Percentiles rank a stretch among this genome's conserved stretches.
Conservation (phyloP, 2,888 invertebrate genomes). For the Aplocera efformata region DNA sequence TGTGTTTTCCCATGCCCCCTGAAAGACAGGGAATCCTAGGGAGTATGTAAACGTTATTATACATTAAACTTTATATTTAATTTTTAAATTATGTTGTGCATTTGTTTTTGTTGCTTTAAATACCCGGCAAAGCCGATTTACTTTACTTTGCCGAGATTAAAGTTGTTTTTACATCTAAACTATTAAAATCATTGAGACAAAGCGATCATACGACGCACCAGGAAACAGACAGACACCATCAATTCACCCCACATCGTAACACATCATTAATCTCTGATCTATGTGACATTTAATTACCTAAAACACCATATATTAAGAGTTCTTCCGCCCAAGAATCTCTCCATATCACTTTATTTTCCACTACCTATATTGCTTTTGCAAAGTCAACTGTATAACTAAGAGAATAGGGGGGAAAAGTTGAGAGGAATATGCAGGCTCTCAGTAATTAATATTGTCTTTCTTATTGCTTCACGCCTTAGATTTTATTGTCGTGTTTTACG, state of each 20-base stretch:
- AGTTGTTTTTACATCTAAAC: too few species aligned
- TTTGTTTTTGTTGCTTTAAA: too few species aligned
- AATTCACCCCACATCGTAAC: slow-evolving; percentile 61
- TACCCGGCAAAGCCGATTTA: too few species aligned
- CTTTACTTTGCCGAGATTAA: too few species aligned
- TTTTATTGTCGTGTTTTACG: slow-evolving; percentile 63
- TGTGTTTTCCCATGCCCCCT: too few species aligned
- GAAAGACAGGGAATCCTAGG: too few species aligned
- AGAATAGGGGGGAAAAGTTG: slow-evolving; percentile 27
- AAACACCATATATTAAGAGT: slow-evolving; percentile 77
- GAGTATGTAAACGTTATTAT: too few species aligned
- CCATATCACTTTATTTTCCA: slow-evolving; percentile 29
- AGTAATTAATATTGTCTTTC: slow-evolving; percentile 72
- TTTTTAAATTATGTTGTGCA: too few species aligned
- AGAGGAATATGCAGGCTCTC: slow-evolving; percentile 18
- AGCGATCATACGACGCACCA: slow-evolving; percentile 21
- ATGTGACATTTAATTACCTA: slow-evolving; percentile 81
- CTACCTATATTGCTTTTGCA: not conserved
- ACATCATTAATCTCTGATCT: slow-evolving; percentile 79
- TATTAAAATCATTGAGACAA: too few species aligned
- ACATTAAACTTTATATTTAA: too few species aligned
- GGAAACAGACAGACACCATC: slow-evolving; percentile 36
- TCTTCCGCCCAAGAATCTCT: slow-evolving; percentile 61
- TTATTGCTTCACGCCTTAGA: slow-evolving; percentile 79
- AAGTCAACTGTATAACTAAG: slow-evolving; percentile 26